These are phyloP conservation scores for Caerostris darwini DNA, from an alignment of 1,140 invertebrate species.

Conservation along the genomic window DNA sequence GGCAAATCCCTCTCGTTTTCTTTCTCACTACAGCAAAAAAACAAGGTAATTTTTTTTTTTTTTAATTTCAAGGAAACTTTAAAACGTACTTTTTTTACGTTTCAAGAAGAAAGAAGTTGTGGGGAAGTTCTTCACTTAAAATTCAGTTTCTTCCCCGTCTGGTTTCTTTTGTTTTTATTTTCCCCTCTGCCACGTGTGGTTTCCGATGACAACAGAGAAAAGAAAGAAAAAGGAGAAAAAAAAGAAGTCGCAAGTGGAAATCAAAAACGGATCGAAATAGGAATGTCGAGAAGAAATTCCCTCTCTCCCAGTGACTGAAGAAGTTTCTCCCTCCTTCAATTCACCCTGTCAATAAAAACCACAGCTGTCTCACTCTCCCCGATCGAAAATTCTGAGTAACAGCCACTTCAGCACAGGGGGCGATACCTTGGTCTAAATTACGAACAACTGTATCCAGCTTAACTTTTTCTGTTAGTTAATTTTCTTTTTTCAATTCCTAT, in stretches of 20 bases:
- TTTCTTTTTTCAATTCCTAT: not conserved
- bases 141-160: slow-evolving; percentile 30
- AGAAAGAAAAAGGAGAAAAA: not conserved
- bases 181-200: not conserved
- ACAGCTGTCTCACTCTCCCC: slow-evolving; percentile 59
- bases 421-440: not conserved
- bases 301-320: slow-evolving; percentile 40
- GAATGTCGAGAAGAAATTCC: slow-evolving; percentile 25
- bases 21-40: no score
- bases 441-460: not conserved
- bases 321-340: slow-evolving; percentile 52
- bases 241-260: slow-evolving; percentile 40
- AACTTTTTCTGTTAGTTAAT: not conserved
- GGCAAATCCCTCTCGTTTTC: no score
- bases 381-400: not conserved
- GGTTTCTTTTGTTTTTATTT: slow-evolving; percentile 53
- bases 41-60: no score
- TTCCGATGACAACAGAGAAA: slow-evolving; percentile 50
- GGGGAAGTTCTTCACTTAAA: slow-evolving; percentile 10
- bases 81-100: not conserved
- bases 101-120: not conserved
- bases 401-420: not conserved
- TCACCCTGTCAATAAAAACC: slow-evolving; percentile 68
- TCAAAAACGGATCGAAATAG: slow-evolving; percentile 69
- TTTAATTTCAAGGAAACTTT: no score